Conservation (phyloP, 2,888 invertebrate species). For the Teleogryllus oceanicus region DNA sequence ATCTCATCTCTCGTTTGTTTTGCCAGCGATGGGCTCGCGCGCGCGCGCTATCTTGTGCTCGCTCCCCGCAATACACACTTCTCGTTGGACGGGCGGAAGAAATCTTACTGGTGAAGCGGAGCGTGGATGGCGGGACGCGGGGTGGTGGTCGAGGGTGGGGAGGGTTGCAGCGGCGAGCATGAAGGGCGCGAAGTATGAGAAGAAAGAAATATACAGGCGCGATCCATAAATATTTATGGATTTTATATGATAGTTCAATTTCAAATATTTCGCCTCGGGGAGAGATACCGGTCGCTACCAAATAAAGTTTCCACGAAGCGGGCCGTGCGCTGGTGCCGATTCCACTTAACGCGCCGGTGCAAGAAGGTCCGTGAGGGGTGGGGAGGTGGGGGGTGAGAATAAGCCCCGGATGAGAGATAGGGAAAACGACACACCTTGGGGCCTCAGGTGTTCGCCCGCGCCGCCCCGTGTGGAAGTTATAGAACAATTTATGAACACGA, state of each 20-base stretch:
- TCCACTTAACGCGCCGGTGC: not conserved
- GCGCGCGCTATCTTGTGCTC: not conserved
- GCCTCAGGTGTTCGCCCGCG: too few relatives aligned
- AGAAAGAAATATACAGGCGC: not conserved
- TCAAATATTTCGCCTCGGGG: conserved; percentile 7
- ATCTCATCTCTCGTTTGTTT: conserved; percentile 18
- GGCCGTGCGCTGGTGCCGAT: not conserved
- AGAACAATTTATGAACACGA: too few relatives aligned
- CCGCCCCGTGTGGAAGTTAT: too few relatives aligned
- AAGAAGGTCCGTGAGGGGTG: not conserved
- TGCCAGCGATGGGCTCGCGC: not conserved
- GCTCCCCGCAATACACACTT: not conserved
- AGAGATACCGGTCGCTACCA: not conserved
- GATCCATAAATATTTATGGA: conserved; percentile 8
- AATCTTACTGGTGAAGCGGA: too few relatives aligned
- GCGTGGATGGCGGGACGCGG: not conserved
- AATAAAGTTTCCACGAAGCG: not conserved
- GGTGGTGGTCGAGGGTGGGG: not conserved
- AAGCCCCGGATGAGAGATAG: too few relatives aligned
- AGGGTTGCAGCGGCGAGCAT: not conserved
- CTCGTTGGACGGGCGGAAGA: not conserved
- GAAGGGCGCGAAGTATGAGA: not conserved
- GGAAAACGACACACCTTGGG: too few relatives aligned
- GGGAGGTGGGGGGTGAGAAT: not conserved
- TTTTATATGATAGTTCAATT: conserved; percentile 18